These are phyloP conservation scores for Drosophila ambigua DNA, from an alignment of 1,140 invertebrate species.

Conservation along the genomic window DNA sequence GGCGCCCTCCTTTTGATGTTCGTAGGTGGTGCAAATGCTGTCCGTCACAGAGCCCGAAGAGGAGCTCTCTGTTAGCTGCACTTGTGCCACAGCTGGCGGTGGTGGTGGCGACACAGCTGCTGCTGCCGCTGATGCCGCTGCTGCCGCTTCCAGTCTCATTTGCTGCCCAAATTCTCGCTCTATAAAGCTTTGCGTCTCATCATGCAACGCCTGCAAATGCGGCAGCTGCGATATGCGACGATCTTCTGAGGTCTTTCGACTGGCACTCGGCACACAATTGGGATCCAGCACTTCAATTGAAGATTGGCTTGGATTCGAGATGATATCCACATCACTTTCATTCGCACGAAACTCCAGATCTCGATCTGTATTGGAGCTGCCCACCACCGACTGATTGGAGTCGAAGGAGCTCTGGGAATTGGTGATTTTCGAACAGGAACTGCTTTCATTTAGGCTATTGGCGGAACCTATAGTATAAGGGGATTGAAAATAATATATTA, in stretches of 20 bases:
- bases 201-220: conserved; percentile 54
- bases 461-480: conserved; percentile 72
- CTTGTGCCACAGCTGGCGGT: conserved; percentile 36
- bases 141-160: conserved; percentile 16
- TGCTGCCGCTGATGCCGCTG: neutral
- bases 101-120: conserved; percentile 2
- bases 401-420: conserved; percentile 80
- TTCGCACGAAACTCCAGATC: conserved; percentile 76
- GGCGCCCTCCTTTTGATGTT: conserved; percentile 78
- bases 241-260: conserved; percentile 77
- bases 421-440: conserved; percentile 81
- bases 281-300: conserved; percentile 87
- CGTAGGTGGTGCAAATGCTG: conserved; percentile 87
- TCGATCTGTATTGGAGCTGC: conserved; percentile 78
- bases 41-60: conserved; percentile 87
- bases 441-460: conserved; percentile 83
- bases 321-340: conserved; percentile 87
- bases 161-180: conserved; percentile 54
- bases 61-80: conserved; percentile 86
- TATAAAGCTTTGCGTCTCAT: conserved; percentile 63
- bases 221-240: conserved; percentile 60
- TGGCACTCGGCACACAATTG: conserved; percentile 76
- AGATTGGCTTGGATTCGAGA: conserved; percentile 88
- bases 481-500: neutral
- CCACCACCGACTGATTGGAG: conserved; percentile 83